phyloP scores from a whole-genome alignment of 2,113 vertebrate species.

The Nibea albiflora region DNA sequence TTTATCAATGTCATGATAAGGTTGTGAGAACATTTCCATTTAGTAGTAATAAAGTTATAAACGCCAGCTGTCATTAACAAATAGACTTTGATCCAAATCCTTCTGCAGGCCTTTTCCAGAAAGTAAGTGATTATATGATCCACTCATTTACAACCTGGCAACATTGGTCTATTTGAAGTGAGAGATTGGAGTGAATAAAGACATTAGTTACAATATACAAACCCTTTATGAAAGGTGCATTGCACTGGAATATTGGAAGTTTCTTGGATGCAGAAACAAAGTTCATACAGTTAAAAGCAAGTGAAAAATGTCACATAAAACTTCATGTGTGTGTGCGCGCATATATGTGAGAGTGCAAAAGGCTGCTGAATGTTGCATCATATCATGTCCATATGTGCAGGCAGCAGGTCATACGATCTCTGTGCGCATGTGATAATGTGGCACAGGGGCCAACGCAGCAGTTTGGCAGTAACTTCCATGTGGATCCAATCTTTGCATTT shows the following conservation, averaged over 20 bases:
- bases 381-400: slow-evolving; percentile 43
- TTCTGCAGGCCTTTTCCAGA: not conserved
- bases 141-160: not conserved
- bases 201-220: not conserved
- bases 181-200: not conserved
- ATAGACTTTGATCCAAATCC: not conserved
- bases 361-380: slow-evolving; percentile 36
- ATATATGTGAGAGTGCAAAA: not conserved
- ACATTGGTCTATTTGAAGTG: not conserved
- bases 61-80: not conserved
- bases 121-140: not conserved
- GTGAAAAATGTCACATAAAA: not conserved
- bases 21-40: not conserved
- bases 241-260: not conserved
- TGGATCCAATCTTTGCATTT: slow-evolving; percentile 2
- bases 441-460: slow-evolving; percentile 9
- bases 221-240: not conserved
- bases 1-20: too few relatives aligned
- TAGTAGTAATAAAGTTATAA: not conserved
- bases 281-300: not conserved
- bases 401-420: slow-evolving; percentile 38
- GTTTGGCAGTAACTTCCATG: slow-evolving; percentile 1
- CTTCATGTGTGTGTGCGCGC: not conserved
- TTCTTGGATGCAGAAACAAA: not conserved
- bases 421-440: slow-evolving; percentile 50